Evolutionary conservation across 2,888 invertebrate genomes (phyloP), one percentile per base, ranked within the genome.

Genomic region (Nomada goodeniana): DNA sequence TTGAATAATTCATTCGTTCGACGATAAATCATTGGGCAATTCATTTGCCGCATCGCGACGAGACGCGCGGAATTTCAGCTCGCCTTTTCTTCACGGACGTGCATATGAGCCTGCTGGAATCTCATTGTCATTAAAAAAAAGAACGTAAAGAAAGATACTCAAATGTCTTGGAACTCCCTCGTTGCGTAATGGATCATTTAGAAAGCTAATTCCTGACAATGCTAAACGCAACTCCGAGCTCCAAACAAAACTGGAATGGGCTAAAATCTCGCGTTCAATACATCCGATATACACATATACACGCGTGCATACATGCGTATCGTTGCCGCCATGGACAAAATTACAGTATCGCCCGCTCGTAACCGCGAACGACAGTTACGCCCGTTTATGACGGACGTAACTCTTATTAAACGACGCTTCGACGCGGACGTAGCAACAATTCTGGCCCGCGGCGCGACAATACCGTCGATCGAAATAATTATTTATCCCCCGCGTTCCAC

Each of bases 1-100:
- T 74, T 77, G 74, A 80, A 75, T 84, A 75, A 84, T 70, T 64
- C 74, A 77, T 75, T 75, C 53, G 52, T 42, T 53, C 29, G 36
- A 36, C 59, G n/a, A 67, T 50, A 60, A 70, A 64, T 77, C 64
- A 42, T 11, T 11, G 63, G 36, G 47, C 61, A 63, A 84, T 64
- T 36, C 36, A 36, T 36, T 36, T 36, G 36, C 36, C 36, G 7
- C 36, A 36, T 36, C 36, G 36, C 0, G 36, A 65, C 69, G 52
- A 23, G 9, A n/a, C 64, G 57, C 26, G 55, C 42, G 57, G 64
- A 67, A 69, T 69, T 69, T 69, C 42, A 18, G 42, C 26, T 20
- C 26, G n/a, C 5, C 1, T 11, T 57, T 57, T 26, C 5, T 13
- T n/a, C 70, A 26, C 13, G 36, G 50, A 20, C n/a, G 23, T 10